Conservation (phyloP, 2,888 invertebrate species). For the Hyposoter dolosus region DNA sequence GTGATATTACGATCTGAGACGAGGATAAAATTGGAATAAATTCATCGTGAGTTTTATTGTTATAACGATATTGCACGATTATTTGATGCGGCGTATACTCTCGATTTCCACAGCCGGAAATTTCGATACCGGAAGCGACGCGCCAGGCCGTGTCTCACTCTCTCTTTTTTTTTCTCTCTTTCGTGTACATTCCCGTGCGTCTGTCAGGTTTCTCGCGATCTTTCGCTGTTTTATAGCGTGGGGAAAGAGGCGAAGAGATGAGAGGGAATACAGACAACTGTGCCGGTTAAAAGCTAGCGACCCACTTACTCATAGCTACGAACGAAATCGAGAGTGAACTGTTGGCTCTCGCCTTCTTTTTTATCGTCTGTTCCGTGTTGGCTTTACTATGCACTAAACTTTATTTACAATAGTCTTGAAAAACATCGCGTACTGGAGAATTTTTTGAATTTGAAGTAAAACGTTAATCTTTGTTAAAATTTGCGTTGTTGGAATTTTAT, state of each 20-base stretch:
- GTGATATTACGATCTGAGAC: not conserved
- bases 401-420: not conserved
- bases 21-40: not conserved
- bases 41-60: not conserved
- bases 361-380: constrained; percentile 16
- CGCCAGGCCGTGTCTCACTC: constrained; percentile 67
- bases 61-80: constrained; percentile 1
- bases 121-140: constrained; percentile 82
- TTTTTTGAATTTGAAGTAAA: not conserved
- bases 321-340: constrained; percentile 80
- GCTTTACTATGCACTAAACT: constrained; percentile 25
- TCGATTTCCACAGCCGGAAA: constrained; percentile 81
- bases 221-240: constrained; percentile 25
- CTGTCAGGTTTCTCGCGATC: constrained; percentile 55
- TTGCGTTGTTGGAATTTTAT: not conserved
- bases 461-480: not conserved
- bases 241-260: constrained; percentile 4
- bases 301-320: constrained; percentile 82
- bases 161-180: constrained; percentile 15
- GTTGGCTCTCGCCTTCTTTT: constrained; percentile 48
- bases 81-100: constrained; percentile 54
- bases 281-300: constrained; percentile 74
- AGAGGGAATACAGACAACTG: constrained; percentile 38
- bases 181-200: constrained; percentile 24
- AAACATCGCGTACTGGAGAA: not conserved